Evolutionary conservation across 2,888 invertebrate genomes (phyloP), one percentile per base, ranked within the genome.

Genomic region (Abrostola tripartita): DNA sequence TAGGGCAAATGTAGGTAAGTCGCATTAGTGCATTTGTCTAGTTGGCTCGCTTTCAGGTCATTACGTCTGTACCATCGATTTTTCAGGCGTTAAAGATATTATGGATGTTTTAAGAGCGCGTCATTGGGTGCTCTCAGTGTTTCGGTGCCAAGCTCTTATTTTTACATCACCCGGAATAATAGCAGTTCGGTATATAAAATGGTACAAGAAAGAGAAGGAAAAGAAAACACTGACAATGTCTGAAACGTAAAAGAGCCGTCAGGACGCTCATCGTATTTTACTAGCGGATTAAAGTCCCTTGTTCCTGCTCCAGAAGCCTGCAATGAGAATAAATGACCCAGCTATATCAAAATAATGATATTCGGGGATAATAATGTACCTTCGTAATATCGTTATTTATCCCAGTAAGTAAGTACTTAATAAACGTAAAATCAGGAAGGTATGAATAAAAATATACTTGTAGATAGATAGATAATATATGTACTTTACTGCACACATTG

Each of bases 31-130:
- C 70, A 73, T 76, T 71, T 61, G 68, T 63, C 60, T 63, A 69
- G 52, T 79, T 81, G 81, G 79, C 81, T 55, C 68, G 61, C 56
- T 64, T 78, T 81, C 78, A 78, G 65, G 52, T 65, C 67, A 65
- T 78, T 78, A 81, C 65, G 61, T 53, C 74, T 61, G 52, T 52
- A 41, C 38, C 44, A 76, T 73, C 62, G 73, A 79, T 79, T 79
- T 64, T 65, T 63, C 57, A 53, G 49, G 53, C 56, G 12, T 62
- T 61, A 40, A 68, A 66, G 44, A 58, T 74, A 58, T 57, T 74
- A 58, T 60, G 35, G 24, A 60, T 55, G 61, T 42, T 61, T 51
- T 52, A 37, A 74, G 37, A 40, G 35, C 44, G 24, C 49, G 47
- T 59, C 66, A 65, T 56, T 44, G 57, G 9, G 49, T 7, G 24